Evolutionary conservation across 2,888 invertebrate species (phyloP), one percentile per base, ranked within the genome.

Genomic region (Pachymerium ferrugineum): DNA sequence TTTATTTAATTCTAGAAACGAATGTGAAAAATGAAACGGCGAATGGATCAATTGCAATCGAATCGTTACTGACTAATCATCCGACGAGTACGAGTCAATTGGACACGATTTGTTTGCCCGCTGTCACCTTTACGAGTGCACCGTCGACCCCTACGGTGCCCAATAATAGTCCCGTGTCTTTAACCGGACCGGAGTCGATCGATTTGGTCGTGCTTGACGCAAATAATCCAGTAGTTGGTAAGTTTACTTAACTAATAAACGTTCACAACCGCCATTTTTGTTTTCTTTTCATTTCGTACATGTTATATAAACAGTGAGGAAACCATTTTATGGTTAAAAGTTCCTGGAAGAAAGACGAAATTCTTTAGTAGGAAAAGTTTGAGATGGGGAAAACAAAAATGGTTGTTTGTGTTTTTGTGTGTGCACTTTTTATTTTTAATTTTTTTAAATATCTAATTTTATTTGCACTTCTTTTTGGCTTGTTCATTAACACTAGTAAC

Each of bases 1-100:
- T 75, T 79, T 79, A 78, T 77, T 79, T 81, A 83, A 83, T 89
- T 89, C 35, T 89, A 93, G 93, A 93, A 89, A 91, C 92, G 88
- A 93, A 92, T 89, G 92, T 93, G 86, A 93, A 92, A 88, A 89
- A 90, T 89, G 93, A 93, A 81, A 85, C 85, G 80, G 84, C 85
- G 79, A 87, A 87, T 84, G 88, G 88, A 38, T 47, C 19, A 1
- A 73, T 74, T 29, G 31, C 35, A 19, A 47, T 33, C 14, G 73
- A 73, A 19, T 42, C 62, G 29, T n/a, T 28, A 28, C 25, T 71
- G 19, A n/a, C 67, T 28, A 38, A 72, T 8, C 38, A 72, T 25
- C 25, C 28, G 25, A 42, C 42, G 42, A 42, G 42, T 14, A 16
- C 16, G 42, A 29, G 67, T 10, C 67, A 67, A 25, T 30, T 73